Conservation (phyloP, 2,113 vertebrate species). For the Aspiorhynchus laticeps region DNA sequence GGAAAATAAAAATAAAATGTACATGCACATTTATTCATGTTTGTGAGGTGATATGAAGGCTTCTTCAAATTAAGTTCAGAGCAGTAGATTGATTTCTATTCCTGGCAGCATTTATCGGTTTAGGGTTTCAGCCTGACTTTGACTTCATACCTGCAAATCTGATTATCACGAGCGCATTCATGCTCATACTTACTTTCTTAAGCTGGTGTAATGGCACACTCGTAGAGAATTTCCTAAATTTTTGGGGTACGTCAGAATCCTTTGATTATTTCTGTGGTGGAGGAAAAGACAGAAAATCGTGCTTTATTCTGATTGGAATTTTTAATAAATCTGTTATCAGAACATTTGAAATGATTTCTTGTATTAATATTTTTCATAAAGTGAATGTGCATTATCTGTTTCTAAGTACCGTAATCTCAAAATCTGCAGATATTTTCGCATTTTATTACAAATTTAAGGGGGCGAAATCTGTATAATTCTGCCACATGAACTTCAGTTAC, state of each 20-base stretch:
- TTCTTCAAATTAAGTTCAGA: not conserved
- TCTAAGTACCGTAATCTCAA: not conserved
- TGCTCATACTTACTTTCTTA: conserved; percentile 23
- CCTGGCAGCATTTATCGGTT: not conserved
- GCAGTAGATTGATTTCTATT: conserved; percentile 1
- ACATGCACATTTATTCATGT: not conserved
- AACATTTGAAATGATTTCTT: not conserved
- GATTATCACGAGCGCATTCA: not conserved
- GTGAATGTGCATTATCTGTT: not conserved
- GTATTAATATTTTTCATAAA: not conserved
- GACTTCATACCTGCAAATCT: not conserved
- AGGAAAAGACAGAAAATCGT: not conserved
- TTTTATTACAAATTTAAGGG: not conserved
- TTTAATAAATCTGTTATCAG: conserved; percentile 40
- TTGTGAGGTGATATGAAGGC: not conserved
- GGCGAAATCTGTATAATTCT: not conserved
- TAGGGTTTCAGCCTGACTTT: not conserved
- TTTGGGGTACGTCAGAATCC: not conserved
- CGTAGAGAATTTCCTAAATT: not conserved
- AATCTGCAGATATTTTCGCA: not conserved
- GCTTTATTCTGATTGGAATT: conserved; percentile 12
- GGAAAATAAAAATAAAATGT: not conserved
- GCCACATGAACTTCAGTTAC: not conserved
- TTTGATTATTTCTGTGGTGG: conserved; percentile 12
- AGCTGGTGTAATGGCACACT: not conserved